phyloP scores from a whole-genome alignment of 2,113 vertebrate genomes.

The Phylloscopus whistleri region DNA sequence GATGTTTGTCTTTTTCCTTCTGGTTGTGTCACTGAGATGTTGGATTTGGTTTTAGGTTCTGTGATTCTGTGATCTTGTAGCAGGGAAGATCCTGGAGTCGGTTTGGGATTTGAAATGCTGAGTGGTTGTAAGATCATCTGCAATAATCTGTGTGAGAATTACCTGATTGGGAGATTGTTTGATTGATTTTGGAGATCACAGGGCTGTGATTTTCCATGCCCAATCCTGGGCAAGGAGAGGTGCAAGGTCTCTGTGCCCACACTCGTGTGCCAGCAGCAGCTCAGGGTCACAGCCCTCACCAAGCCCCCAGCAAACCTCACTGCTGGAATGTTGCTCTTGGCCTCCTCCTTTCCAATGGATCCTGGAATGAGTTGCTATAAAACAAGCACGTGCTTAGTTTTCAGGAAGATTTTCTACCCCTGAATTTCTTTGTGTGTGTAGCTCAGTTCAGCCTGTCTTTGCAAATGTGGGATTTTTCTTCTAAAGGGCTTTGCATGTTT shows the following conservation, averaged over 20 bases:
- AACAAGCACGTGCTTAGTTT: background rate
- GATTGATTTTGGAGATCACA: no score
- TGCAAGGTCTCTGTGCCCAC: background rate
- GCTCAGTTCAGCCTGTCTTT: background rate
- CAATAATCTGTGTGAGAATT: background rate
- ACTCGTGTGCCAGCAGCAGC: background rate
- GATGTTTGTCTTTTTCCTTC: background rate
- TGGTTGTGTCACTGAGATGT: background rate
- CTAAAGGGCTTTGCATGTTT: background rate
- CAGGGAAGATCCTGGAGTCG: background rate
- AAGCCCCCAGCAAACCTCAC: background rate
- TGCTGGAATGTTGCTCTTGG: conserved; percentile 29
- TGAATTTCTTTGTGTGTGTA: background rate
- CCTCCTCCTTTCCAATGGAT: background rate
- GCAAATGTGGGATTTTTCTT: background rate
- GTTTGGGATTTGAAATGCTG: background rate
- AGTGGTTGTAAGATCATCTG: background rate
- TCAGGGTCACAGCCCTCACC: background rate
- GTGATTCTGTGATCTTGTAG: background rate
- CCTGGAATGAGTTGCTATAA: background rate
- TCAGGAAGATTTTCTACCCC: background rate
- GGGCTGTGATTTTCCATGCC: background rate
- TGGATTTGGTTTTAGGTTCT: background rate
- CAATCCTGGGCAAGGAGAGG: background rate
- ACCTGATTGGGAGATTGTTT: background rate